phyloP scores from a whole-genome alignment of 1,140 invertebrate species.

The Choristoneura fumiferana region DNA sequence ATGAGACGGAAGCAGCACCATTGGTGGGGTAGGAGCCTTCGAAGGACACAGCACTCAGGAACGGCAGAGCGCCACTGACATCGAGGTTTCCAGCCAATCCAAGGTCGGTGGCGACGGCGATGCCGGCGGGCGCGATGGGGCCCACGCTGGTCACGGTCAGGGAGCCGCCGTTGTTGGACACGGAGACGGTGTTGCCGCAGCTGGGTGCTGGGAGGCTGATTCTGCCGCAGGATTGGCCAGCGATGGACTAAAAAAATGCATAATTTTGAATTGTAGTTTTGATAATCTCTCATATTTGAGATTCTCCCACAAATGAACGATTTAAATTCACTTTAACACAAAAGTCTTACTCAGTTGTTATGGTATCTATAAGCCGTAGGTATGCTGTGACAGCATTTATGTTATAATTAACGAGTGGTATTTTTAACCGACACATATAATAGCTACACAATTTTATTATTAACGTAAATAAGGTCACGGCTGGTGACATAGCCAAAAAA shows the following conservation, averaged over 20 bases:
- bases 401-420: no score
- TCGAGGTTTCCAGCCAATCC: not conserved
- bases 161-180: constrained; percentile 4
- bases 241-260: not conserved
- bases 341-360: no score
- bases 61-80: constrained; percentile 1
- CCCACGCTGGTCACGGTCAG: not conserved
- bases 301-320: no score
- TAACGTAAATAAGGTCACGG: no score
- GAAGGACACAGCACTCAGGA: constrained; percentile 9
- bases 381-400: not conserved
- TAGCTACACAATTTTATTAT: no score
- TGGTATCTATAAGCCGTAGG: not conserved
- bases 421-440: no score
- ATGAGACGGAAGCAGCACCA: not conserved
- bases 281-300: no score
- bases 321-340: no score
- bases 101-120: constrained; percentile 4
- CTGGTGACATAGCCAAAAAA: no score
- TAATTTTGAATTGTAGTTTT: no score
- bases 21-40: not conserved
- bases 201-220: not conserved
- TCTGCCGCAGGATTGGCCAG: not conserved
- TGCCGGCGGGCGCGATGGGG: constrained; percentile 19
- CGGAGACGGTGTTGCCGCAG: not conserved